Conservation (phyloP, 2,888 invertebrate species). For the Luffia ferchaultella region DNA sequence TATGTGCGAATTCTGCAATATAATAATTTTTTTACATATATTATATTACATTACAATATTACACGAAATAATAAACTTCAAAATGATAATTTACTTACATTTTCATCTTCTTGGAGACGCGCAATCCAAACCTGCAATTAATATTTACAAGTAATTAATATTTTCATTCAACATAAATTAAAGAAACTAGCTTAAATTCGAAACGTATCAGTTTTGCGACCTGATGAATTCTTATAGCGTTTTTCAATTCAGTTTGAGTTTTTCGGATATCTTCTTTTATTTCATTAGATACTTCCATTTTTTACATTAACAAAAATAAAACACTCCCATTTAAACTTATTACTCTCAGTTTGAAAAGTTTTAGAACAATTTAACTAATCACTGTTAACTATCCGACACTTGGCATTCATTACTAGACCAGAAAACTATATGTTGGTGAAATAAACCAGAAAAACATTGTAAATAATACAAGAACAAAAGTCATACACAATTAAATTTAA, state of each 20-base stretch:
- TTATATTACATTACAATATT: conserved; percentile 2
- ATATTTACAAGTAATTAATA: conserved; percentile 8
- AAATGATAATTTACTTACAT: conserved; percentile 37
- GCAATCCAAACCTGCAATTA: conserved; percentile 60
- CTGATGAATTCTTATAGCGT: conserved; percentile 71
- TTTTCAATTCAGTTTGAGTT: conserved; percentile 68
- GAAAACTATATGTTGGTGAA: background rate
- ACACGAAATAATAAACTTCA: conserved; percentile 8
- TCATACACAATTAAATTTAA: background rate
- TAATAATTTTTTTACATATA: conserved; percentile 13
- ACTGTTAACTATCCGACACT: background rate
- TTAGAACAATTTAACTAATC: background rate
- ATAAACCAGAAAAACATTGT: background rate
- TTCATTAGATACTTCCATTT: conserved; percentile 70
- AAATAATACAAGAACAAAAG: background rate
- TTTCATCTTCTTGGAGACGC: conserved; percentile 63
- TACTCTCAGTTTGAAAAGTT: background rate
- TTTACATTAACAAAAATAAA: background rate
- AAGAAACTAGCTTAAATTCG: conserved; percentile 12
- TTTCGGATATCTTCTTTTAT: conserved; percentile 68
- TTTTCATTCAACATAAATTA: conserved; percentile 6
- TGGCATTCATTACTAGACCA: background rate
- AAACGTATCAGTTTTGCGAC: conserved; percentile 32
- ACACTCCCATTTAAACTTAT: background rate
- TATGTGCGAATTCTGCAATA: conserved; percentile 57